These are phyloP conservation scores for Leptobrachium leishanense DNA, from an alignment of 2,113 vertebrate species.

Conservation along the genomic window DNA sequence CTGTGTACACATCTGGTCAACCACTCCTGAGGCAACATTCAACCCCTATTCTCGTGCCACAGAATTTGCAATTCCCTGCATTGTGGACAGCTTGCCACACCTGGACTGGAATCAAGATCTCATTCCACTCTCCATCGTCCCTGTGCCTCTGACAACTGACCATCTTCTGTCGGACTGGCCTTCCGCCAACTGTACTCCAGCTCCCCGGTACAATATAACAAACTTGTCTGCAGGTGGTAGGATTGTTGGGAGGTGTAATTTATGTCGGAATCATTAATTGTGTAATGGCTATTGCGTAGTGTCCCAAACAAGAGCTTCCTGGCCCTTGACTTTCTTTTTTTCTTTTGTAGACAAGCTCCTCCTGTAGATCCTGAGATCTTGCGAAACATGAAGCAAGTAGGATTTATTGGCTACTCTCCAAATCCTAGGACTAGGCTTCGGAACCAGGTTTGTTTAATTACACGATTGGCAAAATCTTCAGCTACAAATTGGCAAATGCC, in stretches of 20 bases:
- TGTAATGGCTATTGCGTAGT: no score
- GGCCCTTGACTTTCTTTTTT: no score
- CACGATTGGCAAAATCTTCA: no score
- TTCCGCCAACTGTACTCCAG: constrained; percentile 73
- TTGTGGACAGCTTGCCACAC: constrained; percentile 89
- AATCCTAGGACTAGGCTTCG: constrained; percentile 91
- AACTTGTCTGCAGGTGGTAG: no score
- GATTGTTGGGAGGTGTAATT: no score
- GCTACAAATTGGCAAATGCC: no score
- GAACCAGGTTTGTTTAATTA: constrained; percentile 76
- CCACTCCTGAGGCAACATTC: constrained; percentile 85
- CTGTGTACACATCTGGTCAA: constrained; percentile 92
- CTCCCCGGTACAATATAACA: constrained; percentile 75
- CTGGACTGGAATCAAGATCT: constrained; percentile 96
- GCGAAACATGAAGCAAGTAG: constrained; percentile 96
- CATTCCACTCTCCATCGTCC: constrained; percentile 89
- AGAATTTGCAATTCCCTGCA: constrained; percentile 88
- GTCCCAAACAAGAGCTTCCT: no score
- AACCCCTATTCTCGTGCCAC: constrained; percentile 94
- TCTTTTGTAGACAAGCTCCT: constrained; percentile 78
- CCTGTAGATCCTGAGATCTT: constrained; percentile 91
- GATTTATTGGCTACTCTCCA: constrained; percentile 95
- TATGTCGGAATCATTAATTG: no score
- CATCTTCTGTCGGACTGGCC: constrained; percentile 89
- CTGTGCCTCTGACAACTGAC: constrained; percentile 86